Percentiles rank a stretch among this genome's conserved stretches.
Conservation (phyloP, 2,888 invertebrate genomes). For the Mayetiola destructor region DNA sequence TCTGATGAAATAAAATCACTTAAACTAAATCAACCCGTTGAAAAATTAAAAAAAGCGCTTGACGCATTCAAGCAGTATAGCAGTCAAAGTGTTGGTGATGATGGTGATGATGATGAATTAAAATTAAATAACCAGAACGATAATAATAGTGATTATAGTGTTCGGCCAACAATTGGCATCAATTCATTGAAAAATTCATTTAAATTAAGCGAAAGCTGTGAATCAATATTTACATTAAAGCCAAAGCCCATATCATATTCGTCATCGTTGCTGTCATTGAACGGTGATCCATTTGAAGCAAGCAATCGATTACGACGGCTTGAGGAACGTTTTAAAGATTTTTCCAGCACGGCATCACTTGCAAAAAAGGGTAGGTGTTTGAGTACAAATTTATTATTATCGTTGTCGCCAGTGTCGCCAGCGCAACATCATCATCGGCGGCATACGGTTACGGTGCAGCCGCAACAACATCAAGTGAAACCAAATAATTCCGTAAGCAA, state of each 20-base stretch:
- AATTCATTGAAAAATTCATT: conserved; percentile 9
- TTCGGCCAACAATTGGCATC: neutral
- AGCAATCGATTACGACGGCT: conserved; percentile 38
- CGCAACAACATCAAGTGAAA: neutral
- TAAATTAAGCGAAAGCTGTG: conserved; percentile 3
- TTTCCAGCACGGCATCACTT: conserved; percentile 13
- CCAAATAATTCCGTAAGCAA: neutral
- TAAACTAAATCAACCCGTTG: neutral
- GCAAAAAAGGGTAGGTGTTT: neutral
- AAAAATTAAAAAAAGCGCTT: conserved; percentile 6
- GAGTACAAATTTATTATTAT: neutral
- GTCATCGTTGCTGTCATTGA: neutral
- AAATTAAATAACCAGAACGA: neutral
- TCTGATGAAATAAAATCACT: neutral
- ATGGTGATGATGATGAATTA: neutral
- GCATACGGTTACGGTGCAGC: neutral
- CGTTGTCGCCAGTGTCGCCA: neutral
- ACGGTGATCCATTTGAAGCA: conserved; percentile 28
- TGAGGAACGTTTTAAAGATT: conserved; percentile 34
- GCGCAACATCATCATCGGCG: neutral
- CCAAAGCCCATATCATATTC: neutral
- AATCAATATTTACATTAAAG: conserved; percentile 6
- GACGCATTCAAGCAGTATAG: neutral
- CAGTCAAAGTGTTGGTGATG: neutral
- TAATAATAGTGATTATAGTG: neutral